Evolutionary conservation across 2,797 vertebrate genomes (phyloP).

Genomic region (Liasis olivaceus): DNA sequence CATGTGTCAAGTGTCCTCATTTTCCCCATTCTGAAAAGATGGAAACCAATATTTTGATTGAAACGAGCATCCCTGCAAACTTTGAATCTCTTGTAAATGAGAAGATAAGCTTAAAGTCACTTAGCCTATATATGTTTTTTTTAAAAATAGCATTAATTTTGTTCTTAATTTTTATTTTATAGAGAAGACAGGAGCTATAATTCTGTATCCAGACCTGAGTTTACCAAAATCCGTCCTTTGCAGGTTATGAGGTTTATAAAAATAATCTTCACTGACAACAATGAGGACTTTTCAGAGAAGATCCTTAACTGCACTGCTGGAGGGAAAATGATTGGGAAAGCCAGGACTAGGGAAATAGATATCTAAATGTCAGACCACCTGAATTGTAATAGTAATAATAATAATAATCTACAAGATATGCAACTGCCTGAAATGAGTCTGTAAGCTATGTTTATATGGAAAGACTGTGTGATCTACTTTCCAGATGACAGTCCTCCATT

Average conservation of each 20-base stretch:
- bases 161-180: background rate
- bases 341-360: too few relatives aligned
- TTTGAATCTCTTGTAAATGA: background rate
- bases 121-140: background rate
- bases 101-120: background rate
- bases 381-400: background rate
- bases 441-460: background rate
- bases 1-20: background rate
- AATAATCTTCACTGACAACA: background rate
- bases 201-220: background rate
- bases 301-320: too few relatives aligned
- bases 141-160: background rate
- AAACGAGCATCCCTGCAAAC: background rate
- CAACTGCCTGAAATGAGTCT: background rate
- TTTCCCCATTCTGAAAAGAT: background rate
- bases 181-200: background rate
- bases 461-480: background rate
- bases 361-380: too few relatives aligned
- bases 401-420: background rate
- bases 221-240: background rate
- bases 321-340: too few relatives aligned
- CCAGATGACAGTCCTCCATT: background rate
- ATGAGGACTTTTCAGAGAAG: too few relatives aligned
- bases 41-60: background rate
- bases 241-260: background rate